Evolutionary conservation across 2,888 invertebrate genomes (phyloP), one percentile per base, ranked within the genome.

Genomic region (Endotricha flammealis): DNA sequence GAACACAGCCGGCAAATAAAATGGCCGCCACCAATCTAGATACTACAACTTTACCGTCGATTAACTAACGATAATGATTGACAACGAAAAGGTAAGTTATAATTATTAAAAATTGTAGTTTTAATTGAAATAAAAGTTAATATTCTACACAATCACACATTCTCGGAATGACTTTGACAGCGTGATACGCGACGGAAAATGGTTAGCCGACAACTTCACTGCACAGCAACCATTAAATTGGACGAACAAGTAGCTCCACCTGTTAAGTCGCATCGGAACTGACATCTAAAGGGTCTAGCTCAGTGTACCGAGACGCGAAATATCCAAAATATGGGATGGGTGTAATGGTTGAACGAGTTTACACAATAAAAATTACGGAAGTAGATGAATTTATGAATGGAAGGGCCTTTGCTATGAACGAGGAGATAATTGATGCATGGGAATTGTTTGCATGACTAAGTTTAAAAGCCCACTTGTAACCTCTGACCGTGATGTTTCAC

Each of bases 1-100:
- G 80, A 85, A 82, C 76, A 77, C 78, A 72, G 73, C 87, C 83
- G 86, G 83, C 82, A 64, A 81, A 73, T 78, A 82, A 86, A 86
- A 87, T 85, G 86, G 86, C 86, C 81, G 86, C 82, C 81, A 61
- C 69, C 55, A 47, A 75, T 65, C 57, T 67, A 69, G 60, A 65
- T 67, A 70, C 68, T 68, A 59, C 62, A 60, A 70, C 69, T 71
- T 77, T 74, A 77, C 69, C 58, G 67, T 48, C 58, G 64, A 54
- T 58, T 61, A 54, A 69, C 64, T 57, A 62, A 70, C 60, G 62
- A 65, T 57, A 57, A 43, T 44, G 47, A 46, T 58, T 57, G n/a
- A n/a, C 44, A 51, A 39, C 46, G 44, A 46, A 35, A 39, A 38
- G 36, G 31, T 40, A 50, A 53, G n/a, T n/a, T n/a, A 37, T 44